These are phyloP conservation scores for Leuctra nigra DNA, from an alignment of 2,888 invertebrate genomes.

Conservation along the genomic window DNA sequence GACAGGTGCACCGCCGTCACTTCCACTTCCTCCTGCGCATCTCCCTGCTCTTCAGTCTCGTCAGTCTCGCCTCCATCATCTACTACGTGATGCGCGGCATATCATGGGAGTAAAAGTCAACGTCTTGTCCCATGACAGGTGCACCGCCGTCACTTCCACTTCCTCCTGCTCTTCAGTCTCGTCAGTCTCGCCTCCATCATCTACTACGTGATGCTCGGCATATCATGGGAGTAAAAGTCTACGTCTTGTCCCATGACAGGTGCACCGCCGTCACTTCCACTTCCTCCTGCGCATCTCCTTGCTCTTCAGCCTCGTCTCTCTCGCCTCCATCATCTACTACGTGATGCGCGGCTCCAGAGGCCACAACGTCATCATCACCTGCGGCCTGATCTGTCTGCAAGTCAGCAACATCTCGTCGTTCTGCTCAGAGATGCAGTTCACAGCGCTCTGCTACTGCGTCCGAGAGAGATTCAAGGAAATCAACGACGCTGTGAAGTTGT, in stretches of 20 bases:
- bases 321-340: not conserved
- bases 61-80: not conserved
- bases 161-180: not conserved
- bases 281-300: not conserved
- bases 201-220: no score
- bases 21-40: not conserved
- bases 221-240: no score
- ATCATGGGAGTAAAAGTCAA: no score
- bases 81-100: no score
- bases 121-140: no score
- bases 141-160: not conserved
- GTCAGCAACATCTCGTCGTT: slow-evolving; percentile 4
- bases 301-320: not conserved
- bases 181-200: not conserved
- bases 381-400: not conserved
- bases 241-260: no score
- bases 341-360: not conserved
- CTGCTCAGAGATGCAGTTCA: slow-evolving; percentile 9
- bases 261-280: not conserved
- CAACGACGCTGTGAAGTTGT: not conserved
- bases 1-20: not conserved
- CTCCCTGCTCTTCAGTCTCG: not conserved
- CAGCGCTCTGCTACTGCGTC: slow-evolving; percentile 4
- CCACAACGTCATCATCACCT: not conserved
- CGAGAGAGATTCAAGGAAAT: not conserved